Base-by-base conservation (phyloP, 2,888 invertebrate genomes). In the Antitype chi region DNA sequence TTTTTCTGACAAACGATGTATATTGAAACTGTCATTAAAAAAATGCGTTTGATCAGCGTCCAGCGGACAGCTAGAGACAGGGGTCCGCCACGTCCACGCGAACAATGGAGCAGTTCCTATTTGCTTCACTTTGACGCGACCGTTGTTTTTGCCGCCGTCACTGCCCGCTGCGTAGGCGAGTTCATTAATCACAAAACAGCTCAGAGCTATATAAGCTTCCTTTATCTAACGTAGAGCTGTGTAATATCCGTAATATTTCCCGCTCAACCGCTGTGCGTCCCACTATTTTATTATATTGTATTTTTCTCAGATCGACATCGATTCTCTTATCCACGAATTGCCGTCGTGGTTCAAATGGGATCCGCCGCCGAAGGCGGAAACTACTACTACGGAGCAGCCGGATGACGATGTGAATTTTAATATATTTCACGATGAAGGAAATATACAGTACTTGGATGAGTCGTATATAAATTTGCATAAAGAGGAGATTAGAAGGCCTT, bases 321-420 rank as follows among this genome's bases (percentile, higher is more conserved):
- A 96, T 55, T 92, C 94, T n/a, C 91, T 95, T 78, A 89, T 90
- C 64, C 94, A 96, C 88, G 94, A 94, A 85, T 85, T 96, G 66
- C 96, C 96, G 5, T 91, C 92, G 53, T 95, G 96, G 96, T 96
- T 96, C 88, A 96, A 96, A 90, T 96, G 96, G 96, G 96, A 96
- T 79, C 95, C 96, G 2, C 95, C 94, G 0, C 92, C 94, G 20
- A 96, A 95, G 84, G 81, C 92, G 4, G 96, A 96, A 75, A 94
- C 95, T 47, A 96, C 96, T 0, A 96, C 96, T 13, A 95, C 96
- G 0, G 95, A 95, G 32, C 91, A 89, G 70, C 93, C 95, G 4
- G 96, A 95, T 15, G 96, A 96, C 52, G 96, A 96, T 66, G 85
- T 93, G 55, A 94, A 93, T 89, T 94, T 96, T 85, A 96, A 95